These are phyloP conservation scores for Cotesia vestalis DNA, from an alignment of 1,140 invertebrate genomes.

Conservation along the genomic window DNA sequence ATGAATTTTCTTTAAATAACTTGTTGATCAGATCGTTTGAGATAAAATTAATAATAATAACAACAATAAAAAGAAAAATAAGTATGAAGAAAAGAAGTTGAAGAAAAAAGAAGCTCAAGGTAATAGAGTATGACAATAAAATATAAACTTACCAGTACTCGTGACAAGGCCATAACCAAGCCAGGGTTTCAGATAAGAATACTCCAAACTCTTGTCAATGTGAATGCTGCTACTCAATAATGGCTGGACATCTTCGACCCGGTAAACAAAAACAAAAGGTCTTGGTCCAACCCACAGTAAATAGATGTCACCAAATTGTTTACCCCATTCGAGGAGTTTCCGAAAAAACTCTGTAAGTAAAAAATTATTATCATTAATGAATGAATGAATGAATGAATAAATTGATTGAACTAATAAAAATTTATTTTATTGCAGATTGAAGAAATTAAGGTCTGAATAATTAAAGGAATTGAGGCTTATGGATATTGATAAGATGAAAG, in stretches of 20 bases:
- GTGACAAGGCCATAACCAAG: constrained; percentile 71
- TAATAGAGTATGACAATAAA: background rate
- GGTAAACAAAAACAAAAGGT: constrained; percentile 55
- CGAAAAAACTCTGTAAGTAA: constrained; percentile 52
- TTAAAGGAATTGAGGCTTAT: too few species aligned
- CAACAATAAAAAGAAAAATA: background rate
- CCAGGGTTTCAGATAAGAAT: constrained; percentile 71
- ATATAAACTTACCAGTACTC: constrained; percentile 56
- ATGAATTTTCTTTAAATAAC: background rate
- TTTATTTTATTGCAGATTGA: background rate
- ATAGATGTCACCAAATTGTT: constrained; percentile 53
- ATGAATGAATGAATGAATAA: constrained; percentile 14
- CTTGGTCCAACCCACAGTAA: constrained; percentile 53
- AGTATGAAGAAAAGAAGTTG: background rate
- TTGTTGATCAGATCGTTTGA: constrained; percentile 1
- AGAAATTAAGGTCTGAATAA: constrained; percentile 1
- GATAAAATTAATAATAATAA: too few species aligned
- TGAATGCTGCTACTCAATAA: constrained; percentile 61
- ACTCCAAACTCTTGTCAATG: constrained; percentile 72
- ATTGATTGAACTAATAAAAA: background rate
- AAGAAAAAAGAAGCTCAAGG: background rate
- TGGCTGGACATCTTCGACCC: constrained; percentile 52
- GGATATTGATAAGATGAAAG: too few species aligned
- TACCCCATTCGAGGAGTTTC: constrained; percentile 48
- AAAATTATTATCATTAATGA: background rate